Conservation (phyloP, 2,113 vertebrate species). For the Ptilonorhynchus violaceus region DNA sequence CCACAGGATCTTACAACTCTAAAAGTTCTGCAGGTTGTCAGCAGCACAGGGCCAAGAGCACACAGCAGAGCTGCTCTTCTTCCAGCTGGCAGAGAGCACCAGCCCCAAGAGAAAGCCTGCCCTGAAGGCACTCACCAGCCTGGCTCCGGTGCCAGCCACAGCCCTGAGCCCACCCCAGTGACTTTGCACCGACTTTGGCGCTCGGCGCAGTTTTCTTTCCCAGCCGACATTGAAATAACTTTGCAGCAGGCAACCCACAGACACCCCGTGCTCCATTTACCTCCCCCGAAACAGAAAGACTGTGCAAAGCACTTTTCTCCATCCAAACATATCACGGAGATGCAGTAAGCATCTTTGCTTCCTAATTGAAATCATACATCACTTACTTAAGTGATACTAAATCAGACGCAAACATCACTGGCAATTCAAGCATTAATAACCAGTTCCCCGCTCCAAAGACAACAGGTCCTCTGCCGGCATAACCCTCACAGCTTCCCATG, state of each 20-base stretch:
- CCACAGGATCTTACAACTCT: background rate
- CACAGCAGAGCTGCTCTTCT: background rate
- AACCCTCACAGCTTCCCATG: rapidly evolving
- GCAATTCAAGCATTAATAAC: slow-evolving; percentile 40
- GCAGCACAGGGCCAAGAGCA: rapidly evolving
- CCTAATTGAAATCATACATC: slow-evolving; percentile 67
- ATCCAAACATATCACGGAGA: slow-evolving; percentile 49
- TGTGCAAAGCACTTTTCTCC: slow-evolving; percentile 55
- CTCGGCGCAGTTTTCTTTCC: background rate
- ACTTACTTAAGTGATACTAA: slow-evolving; percentile 62
- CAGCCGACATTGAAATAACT: slow-evolving; percentile 44
- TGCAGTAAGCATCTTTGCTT: slow-evolving; percentile 63
- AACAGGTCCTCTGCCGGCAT: background rate
- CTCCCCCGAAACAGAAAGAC: slow-evolving; percentile 37
- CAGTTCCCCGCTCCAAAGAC: background rate
- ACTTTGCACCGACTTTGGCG: background rate
- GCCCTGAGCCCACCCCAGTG: background rate
- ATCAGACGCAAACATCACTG: slow-evolving; percentile 3
- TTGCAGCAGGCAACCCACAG: slow-evolving; percentile 1
- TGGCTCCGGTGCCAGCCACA: background rate
- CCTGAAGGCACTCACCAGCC: background rate
- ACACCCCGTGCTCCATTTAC: background rate
- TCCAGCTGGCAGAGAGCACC: background rate
- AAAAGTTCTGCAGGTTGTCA: background rate
- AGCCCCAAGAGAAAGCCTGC: background rate